These are phyloP conservation scores for Sebastes diploproa DNA, from an alignment of 2,797 vertebrate genomes.

Conservation along the genomic window DNA sequence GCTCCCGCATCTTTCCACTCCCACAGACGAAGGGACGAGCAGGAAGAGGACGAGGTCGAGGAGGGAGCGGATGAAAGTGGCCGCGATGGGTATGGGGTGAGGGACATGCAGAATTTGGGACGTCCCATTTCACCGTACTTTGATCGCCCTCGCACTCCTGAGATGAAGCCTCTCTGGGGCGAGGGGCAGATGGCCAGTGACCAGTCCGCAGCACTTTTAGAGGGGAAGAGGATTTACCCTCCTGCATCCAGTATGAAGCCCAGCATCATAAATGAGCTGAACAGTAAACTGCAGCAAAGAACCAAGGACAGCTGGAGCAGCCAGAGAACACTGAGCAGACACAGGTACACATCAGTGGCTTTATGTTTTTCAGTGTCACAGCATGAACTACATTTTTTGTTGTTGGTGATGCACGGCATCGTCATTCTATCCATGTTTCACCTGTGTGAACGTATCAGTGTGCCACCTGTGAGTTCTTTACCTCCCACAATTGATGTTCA, in stretches of 20 bases:
- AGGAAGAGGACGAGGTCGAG: constrained; percentile 75
- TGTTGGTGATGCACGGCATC: not conserved
- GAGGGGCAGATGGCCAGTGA: constrained; percentile 72
- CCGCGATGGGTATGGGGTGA: constrained; percentile 75
- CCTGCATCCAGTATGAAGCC: constrained; percentile 89
- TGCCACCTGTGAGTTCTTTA: not conserved
- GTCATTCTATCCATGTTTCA: not conserved
- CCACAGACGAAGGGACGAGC: constrained; percentile 79
- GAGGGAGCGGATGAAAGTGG: constrained; percentile 67
- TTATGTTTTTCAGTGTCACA: not conserved
- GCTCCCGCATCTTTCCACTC: constrained; percentile 79
- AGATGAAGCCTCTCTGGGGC: constrained; percentile 84
- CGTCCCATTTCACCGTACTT: constrained; percentile 83
- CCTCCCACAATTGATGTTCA: not conserved
- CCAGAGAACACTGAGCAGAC: constrained; percentile 84
- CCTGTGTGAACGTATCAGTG: not conserved
- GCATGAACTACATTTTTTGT: not conserved
- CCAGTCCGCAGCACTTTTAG: constrained; percentile 70
- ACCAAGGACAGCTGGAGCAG: constrained; percentile 82
- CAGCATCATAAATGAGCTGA: constrained; percentile 93
- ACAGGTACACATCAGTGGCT: constrained; percentile 81
- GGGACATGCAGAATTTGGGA: constrained; percentile 77
- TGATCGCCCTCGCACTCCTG: constrained; percentile 82
- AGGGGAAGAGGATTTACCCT: constrained; percentile 82
- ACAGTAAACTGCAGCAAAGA: constrained; percentile 91